Evolutionary conservation across 2,797 vertebrate species (phyloP), one percentile per base, ranked within the genome.

Genomic region (Sebastes miniatus): DNA sequence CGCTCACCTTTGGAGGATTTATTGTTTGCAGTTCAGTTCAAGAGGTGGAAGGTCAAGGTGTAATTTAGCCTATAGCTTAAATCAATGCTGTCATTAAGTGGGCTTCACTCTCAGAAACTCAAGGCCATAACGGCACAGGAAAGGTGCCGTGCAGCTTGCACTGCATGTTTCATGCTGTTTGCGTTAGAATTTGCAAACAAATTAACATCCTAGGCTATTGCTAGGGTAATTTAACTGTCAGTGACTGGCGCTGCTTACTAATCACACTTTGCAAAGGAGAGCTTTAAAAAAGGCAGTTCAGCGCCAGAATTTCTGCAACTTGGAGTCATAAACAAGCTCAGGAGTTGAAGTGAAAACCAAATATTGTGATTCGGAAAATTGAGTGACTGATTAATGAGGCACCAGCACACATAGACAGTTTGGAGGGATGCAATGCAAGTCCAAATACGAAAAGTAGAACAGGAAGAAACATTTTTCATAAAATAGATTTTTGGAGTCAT

Each of bases 191-290:
- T 12, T 18, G 29, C 59, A 73, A 64, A 36, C 20, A 76, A 52
- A 79, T 79, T 13, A 79, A 57, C 39, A 74, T 73, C 43, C 14
- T 43, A 27, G 14, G 14, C 34, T 82, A 22, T 59, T 68, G 39
- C 56, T 59, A 47, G 13, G 24, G 69, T 82, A 70, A 78, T 74
- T 76, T 57, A 70, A 63, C 65, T 20, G 18, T 22, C 62, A 71
- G 50, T 22, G 73, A 22, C 36, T 71, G 58, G 11, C 10, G 20
- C 22, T 69, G 68, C 8, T 36, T 82, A 58, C 57, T 79, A 68
- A 77, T 80, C 63, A 47, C 6, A 59, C 20, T 39, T 47, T 64
- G 22, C 16, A 70, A 61, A 77, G 31, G 13, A 12, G 16, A 58
- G 32, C 27, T 72, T 61, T 9, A 67, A 24, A 75, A 36, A 69